Conservation (phyloP, 2,113 vertebrate genomes). For the Lichenostomus cassidix region DNA sequence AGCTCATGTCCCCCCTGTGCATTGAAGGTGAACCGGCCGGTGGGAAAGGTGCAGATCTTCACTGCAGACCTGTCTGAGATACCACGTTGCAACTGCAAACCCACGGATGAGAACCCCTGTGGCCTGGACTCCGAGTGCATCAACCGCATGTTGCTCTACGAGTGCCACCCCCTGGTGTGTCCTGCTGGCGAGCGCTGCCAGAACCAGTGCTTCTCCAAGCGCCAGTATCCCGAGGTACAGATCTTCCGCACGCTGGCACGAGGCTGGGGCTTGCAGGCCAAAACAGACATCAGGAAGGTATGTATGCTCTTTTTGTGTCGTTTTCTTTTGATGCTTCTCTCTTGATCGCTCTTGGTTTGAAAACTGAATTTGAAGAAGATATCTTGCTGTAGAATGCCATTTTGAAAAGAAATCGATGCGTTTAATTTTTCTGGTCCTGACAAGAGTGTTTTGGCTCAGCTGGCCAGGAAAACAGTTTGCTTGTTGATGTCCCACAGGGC, state of each 20-base stretch:
- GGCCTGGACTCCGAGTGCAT: constrained; percentile 96
- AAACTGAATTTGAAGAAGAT: neutral
- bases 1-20: neutral
- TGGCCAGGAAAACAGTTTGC: neutral
- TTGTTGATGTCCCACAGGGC: neutral
- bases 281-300: constrained; percentile 95
- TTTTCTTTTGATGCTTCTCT: neutral
- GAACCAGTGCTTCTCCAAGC: constrained; percentile 95
- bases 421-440: neutral
- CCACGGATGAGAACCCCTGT: constrained; percentile 91
- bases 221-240: constrained; percentile 94
- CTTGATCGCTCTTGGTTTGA: neutral
- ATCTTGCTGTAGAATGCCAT: neutral
- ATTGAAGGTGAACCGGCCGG: constrained; percentile 89
- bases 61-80: constrained; percentile 95
- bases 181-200: constrained; percentile 89
- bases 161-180: constrained; percentile 94
- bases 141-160: constrained; percentile 97
- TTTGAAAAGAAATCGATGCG: neutral
- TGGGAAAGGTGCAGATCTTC: constrained; percentile 96
- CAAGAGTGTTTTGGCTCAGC: neutral
- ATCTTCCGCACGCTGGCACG: constrained; percentile 92
- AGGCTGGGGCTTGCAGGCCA: constrained; percentile 95
- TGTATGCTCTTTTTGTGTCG: accelerated
- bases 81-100: constrained; percentile 96